Evolutionary conservation across 2,888 invertebrate species (phyloP).

Genomic region (Phalangium opilio): DNA sequence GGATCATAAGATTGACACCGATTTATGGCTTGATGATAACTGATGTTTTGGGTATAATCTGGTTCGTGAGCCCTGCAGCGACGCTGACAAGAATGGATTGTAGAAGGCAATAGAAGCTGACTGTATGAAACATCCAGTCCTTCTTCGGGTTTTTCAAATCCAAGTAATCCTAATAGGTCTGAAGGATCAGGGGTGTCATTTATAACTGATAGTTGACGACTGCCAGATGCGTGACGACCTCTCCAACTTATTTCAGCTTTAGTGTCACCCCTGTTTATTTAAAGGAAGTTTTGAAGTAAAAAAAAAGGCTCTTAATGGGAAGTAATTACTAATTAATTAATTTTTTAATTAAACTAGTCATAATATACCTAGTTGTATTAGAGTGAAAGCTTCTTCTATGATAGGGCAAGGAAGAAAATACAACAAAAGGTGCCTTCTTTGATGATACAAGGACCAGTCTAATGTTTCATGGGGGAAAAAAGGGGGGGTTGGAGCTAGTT

Average conservation of each 20-base stretch:
- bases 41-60: neutral
- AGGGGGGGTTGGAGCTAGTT: neutral
- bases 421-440: constrained; percentile 55
- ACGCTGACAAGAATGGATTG: neutral
- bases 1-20: constrained; percentile 1
- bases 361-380: neutral
- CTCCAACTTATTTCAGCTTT: constrained; percentile 37
- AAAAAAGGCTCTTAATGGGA: neutral
- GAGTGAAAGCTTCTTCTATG: neutral
- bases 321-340: neutral
- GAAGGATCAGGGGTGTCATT: constrained; percentile 73
- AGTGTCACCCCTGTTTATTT: constrained; percentile 7
- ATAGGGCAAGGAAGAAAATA: constrained; percentile 66
- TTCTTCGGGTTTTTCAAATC: constrained; percentile 54
- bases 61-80: neutral
- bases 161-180: constrained; percentile 47
- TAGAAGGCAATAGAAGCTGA: neutral
- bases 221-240: constrained; percentile 56
- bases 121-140: constrained; percentile 33
- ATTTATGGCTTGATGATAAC: neutral
- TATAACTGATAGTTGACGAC: constrained; percentile 64
- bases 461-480: constrained; percentile 15
- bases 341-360: neutral
- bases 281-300: neutral
- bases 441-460: constrained; percentile 63